Percentiles rank a stretch among this genome's conserved stretches.
Evolutionary conservation across 2,888 invertebrate species (phyloP).

Genomic region (Pandemis heparana): DNA sequence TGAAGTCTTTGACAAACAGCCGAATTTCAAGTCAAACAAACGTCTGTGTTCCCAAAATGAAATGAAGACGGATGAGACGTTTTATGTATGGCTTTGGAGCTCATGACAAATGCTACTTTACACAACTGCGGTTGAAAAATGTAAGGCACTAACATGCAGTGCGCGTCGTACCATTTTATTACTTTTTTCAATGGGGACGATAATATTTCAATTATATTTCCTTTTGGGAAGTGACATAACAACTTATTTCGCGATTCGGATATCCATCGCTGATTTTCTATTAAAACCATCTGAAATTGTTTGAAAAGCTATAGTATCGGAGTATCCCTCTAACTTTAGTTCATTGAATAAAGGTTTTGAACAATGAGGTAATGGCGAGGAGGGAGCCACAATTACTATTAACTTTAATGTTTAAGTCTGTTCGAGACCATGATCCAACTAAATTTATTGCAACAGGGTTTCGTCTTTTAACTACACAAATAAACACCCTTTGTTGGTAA

Average conservation of each 20-base stretch:
- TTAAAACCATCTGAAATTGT: neutral
- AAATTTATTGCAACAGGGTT: neutral
- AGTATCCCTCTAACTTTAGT: neutral
- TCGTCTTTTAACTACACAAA: neutral
- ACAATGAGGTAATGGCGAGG: neutral
- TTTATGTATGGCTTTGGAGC: neutral
- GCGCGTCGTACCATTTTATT: neutral
- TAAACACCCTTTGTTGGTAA: neutral
- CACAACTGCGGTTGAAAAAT: constrained; percentile 6
- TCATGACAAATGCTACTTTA: constrained; percentile 10
- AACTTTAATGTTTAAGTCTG: neutral
- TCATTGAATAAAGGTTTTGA: neutral
- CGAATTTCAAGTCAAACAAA: constrained; percentile 15
- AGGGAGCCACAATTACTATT: neutral
- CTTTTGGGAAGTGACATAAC: neutral
- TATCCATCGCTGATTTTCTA: neutral
- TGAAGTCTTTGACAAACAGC: neutral
- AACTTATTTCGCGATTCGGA: neutral
- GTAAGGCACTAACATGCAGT: neutral
- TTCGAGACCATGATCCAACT: neutral
- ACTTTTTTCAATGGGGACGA: neutral
- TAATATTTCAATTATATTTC: neutral
- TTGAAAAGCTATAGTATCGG: neutral
- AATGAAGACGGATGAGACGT: constrained; percentile 14
- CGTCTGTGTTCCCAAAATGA: neutral